Conservation (phyloP, 2,888 invertebrate species). For the Anoplius nigerrimus region DNA sequence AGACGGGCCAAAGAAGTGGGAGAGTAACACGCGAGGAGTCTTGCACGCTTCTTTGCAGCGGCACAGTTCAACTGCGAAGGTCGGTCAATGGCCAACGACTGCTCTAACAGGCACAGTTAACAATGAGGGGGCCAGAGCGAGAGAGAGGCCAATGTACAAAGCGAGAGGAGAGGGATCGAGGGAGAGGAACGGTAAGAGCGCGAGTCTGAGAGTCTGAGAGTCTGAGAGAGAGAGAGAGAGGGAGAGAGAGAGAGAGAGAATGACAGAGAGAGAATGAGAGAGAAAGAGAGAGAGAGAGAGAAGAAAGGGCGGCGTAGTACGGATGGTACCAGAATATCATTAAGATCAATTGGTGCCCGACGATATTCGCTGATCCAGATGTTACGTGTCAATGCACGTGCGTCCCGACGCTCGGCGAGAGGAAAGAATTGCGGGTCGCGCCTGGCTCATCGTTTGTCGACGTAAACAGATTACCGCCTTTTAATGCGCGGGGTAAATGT, state of each 20-base stretch:
- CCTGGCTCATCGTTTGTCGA: too few species aligned
- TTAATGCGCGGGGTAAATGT: too few species aligned
- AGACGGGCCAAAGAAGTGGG: neutral
- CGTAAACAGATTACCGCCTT: too few species aligned
- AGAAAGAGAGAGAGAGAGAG: neutral
- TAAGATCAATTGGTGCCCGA: slow-evolving; percentile 52
- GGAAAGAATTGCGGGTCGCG: slow-evolving; percentile 19
- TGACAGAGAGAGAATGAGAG: neutral
- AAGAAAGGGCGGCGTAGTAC: slow-evolving; percentile 3
- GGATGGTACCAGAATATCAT: slow-evolving; percentile 46
- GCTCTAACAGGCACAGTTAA: slow-evolving; percentile 38
- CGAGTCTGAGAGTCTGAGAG: neutral
- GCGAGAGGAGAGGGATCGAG: neutral
- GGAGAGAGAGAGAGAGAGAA: neutral
- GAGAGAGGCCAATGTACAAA: neutral
- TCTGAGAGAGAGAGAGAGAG: neutral
- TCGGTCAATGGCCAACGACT: slow-evolving; percentile 63
- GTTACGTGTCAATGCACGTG: slow-evolving; percentile 53
- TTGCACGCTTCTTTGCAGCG: slow-evolving; percentile 17
- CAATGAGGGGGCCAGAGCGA: slow-evolving; percentile 1
- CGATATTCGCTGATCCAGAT: slow-evolving; percentile 48
- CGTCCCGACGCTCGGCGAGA: slow-evolving; percentile 18
- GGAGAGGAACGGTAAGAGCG: neutral
- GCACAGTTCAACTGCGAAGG: slow-evolving; percentile 62
- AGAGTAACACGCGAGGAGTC: neutral